Conservation (phyloP, 2,797 vertebrate genomes). For the Diplodus puntazzo region DNA sequence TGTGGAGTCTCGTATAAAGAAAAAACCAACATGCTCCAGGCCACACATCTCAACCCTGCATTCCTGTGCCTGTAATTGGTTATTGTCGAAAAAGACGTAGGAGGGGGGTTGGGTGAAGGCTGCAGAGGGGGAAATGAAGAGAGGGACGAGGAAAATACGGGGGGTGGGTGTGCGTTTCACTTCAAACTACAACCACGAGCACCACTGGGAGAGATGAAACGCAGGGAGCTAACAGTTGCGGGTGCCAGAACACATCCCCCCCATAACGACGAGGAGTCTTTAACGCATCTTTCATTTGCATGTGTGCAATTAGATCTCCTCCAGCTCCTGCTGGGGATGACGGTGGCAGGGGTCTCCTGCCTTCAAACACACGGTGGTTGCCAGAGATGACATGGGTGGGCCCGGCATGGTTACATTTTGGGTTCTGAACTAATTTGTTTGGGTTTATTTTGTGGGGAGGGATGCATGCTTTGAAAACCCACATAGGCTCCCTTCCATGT, state of each 20-base stretch:
- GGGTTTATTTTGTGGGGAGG: constrained; percentile 7
- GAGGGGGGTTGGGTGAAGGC: constrained; percentile 42
- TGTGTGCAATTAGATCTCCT: constrained; percentile 70
- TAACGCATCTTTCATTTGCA: constrained; percentile 75
- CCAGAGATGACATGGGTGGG: constrained; percentile 29
- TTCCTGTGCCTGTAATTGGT: constrained; percentile 72
- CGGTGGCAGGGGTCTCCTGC: constrained; percentile 33
- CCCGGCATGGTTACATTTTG: constrained; percentile 20
- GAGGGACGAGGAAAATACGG: constrained; percentile 31
- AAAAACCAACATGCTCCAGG: constrained; percentile 63
- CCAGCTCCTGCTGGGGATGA: constrained; percentile 57
- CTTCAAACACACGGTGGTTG: constrained; percentile 35
- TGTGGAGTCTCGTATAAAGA: constrained; percentile 49
- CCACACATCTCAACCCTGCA: constrained; percentile 62
- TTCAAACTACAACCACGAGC: constrained; percentile 45
- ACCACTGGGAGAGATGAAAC: constrained; percentile 63
- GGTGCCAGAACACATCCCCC: constrained; percentile 67
- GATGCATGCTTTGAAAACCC: not conserved
- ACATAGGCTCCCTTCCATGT: not conserved
- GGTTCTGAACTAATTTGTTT: constrained; percentile 35
- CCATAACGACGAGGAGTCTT: constrained; percentile 71
- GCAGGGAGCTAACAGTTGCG: constrained; percentile 37
- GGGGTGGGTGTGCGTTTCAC: constrained; percentile 59
- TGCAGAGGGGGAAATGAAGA: constrained; percentile 43
- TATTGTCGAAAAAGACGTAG: constrained; percentile 54